Base-by-base conservation (phyloP, 2,113 vertebrate genomes). In the Pseudorectes ferrugineus region DNA sequence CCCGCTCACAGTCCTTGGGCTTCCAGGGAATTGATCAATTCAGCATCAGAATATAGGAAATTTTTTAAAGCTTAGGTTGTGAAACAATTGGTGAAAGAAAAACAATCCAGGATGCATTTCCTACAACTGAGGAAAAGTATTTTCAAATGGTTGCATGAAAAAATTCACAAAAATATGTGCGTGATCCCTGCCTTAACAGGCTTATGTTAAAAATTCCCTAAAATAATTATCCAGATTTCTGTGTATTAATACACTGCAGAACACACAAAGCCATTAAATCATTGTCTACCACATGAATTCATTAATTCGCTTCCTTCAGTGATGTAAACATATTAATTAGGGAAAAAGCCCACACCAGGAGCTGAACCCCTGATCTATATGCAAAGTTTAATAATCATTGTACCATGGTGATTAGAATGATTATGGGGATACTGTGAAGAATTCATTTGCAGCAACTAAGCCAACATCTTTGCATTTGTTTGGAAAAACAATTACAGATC, bases 401-500 rank as follows among this genome's bases (percentile, higher is more conserved):
- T 91, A 95, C 96, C 87, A 40, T 12, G 21, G 97, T 97, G 96
- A 97, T 97, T 97, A 97, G 94, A 96, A 94, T 85, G 95, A 97
- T 98, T 97, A 97, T 45, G 52, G 88, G 79, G 96, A 95, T 92
- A 96, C 80, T 95, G 94, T 93, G 97, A 97, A 96, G 96, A 97
- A 97, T 97, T 97, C 97, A 96, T 97, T 97, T 96, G 91, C 93
- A n/a, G 92, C 72, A 81, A 93, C 94, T 93, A 97, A 97, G 96
- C 94, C 96, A 97, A 96, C 82, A 91, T 97, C 93, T 97, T 96
- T 88, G 73, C 96, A 96, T 98, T 97, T 97, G 96, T 98, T 98
- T 97, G 97, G 98, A 96, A 97, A 98, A 98, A 98, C 97, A 98
- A 98, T 98, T 98, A 98, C 49, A 45, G 48, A 66, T 42, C 95